phyloP scores from a whole-genome alignment of 2,888 invertebrate genomes.

The Sturmia bella region DNA sequence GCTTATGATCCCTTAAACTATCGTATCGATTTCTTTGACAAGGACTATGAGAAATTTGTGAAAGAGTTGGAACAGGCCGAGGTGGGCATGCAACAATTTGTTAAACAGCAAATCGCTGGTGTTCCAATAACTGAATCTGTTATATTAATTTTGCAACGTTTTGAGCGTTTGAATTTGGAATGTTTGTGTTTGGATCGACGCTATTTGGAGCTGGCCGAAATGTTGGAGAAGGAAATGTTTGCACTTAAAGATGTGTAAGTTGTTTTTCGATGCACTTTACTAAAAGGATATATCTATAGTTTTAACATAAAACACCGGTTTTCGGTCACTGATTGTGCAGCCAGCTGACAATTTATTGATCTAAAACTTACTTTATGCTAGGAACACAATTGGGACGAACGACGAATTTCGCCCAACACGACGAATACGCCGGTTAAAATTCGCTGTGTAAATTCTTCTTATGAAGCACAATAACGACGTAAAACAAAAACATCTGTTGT shows the following conservation, averaged over 20 bases:
- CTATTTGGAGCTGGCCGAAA: conserved; percentile 87
- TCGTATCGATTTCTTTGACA: conserved; percentile 88
- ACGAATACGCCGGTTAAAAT: too few relatives aligned
- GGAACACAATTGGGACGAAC: too few relatives aligned
- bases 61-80: conserved; percentile 87
- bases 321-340: too few relatives aligned
- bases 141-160: conserved; percentile 83
- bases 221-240: conserved; percentile 87
- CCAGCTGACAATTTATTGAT: too few relatives aligned
- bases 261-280: background rate
- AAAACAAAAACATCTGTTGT: too few relatives aligned
- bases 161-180: conserved; percentile 88
- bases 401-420: too few relatives aligned
- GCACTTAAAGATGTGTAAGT: conserved; percentile 85
- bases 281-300: background rate
- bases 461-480: too few relatives aligned
- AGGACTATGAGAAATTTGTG: conserved; percentile 88
- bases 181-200: conserved; percentile 89
- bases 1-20: conserved; percentile 91
- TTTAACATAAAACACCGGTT: too few relatives aligned
- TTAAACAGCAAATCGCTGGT: conserved; percentile 83
- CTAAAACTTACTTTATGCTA: too few relatives aligned
- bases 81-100: conserved; percentile 87
- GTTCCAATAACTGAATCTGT: conserved; percentile 83
- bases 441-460: too few relatives aligned